phyloP scores from a whole-genome alignment of 2,797 vertebrate species.

The Tympanoctomys barrerae region DNA sequence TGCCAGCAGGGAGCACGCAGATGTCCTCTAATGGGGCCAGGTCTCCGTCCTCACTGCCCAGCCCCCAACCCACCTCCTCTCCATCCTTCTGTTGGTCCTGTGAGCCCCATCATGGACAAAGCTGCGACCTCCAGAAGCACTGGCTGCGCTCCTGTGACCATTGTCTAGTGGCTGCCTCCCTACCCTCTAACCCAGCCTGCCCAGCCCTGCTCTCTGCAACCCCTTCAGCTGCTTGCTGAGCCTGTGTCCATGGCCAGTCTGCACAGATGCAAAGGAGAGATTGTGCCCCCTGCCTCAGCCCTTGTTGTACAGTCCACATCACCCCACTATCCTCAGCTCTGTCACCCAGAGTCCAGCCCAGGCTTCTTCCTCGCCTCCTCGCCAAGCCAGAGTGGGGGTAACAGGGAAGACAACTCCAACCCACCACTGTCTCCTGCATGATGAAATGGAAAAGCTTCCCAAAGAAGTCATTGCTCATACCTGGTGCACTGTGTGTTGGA shows the following conservation, averaged over 20 bases:
- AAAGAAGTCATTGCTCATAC: conserved; percentile 70
- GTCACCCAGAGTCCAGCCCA: background rate
- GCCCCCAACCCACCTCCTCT: background rate
- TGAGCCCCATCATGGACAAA: background rate
- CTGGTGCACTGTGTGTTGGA: conserved; percentile 89
- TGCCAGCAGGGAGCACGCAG: fast-evolving
- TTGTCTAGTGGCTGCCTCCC: background rate
- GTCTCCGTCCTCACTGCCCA: background rate
- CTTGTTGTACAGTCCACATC: background rate
- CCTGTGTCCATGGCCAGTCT: background rate
- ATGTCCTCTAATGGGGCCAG: background rate
- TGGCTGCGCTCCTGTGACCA: background rate
- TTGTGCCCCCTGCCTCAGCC: background rate
- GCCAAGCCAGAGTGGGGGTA: no score
- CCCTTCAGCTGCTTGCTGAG: background rate
- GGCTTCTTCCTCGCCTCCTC: background rate
- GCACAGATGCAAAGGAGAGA: background rate
- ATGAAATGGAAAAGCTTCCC: background rate
- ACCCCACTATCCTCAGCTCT: background rate
- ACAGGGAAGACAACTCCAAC: no score
- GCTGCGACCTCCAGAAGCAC: background rate
- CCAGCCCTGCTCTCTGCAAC: background rate
- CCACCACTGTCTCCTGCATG: background rate
- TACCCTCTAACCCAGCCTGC: background rate
- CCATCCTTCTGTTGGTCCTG: background rate